Evolutionary conservation across 2,113 vertebrate species (phyloP), one percentile per base, ranked within the genome.

Genomic region (Pelvicachromis taeniatus): DNA sequence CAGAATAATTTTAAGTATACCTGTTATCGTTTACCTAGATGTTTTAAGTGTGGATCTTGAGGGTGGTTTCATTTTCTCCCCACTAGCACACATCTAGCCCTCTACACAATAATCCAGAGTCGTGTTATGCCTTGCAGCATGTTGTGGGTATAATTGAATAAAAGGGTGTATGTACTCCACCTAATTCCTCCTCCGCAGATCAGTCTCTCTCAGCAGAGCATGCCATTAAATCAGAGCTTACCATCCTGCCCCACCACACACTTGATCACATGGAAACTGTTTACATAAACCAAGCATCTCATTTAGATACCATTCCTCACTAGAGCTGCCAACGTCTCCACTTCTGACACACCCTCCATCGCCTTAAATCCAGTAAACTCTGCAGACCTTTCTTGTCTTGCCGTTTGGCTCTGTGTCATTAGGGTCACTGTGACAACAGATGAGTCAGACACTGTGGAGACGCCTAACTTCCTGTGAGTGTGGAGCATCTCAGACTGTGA

Each of bases 381-480:
- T 77, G 59, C 86, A 88, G 88, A 91, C 88, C 93, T 90, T 93
- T 90, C 92, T 93, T 87, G 90, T 93, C 91, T 89, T 31, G 91
- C 80, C 13, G 26, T 88, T 89, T 35, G 56, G 70, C 82, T 89
- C 81, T 54, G 82, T 88, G 84, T 93, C 88, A 90, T 90, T 81
- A 87, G 42, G 78, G 92, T 92, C 83, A 90, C 87, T 55, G 75
- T 94, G 94, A 95, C 92, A 88, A 92, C 84, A 84, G 89, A 92
- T 94, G 95, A 96, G 90, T 96, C 93, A 95, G 89, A 84, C 48
- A 3, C 73, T 26, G 80, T 53, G 92, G 92, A 94, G 94, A 93
- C 91, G 86, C 92, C 93, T 93, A 93, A 94, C 94, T 96, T 96
- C 94, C 95, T 95, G 90, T 90, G 86, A 85, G 78, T 70, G 77